Percentiles rank a stretch among this genome's conserved stretches.
phyloP scores from a whole-genome alignment of 2,113 vertebrate genomes.

The Bothrops jararaca region DNA sequence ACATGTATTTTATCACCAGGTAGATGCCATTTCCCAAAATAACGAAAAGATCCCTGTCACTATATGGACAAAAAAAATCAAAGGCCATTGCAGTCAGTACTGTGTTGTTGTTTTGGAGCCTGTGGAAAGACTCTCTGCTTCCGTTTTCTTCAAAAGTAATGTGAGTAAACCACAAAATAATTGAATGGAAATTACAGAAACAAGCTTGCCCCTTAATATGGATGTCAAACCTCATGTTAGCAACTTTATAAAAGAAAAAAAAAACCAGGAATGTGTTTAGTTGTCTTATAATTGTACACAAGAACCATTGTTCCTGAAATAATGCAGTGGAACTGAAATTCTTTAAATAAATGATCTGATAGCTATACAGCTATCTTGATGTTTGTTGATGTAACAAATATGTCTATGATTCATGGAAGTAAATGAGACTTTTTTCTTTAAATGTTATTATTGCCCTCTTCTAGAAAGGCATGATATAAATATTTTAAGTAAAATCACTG shows the following conservation, averaged over 20 bases:
- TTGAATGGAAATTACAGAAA: not conserved
- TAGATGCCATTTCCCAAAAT: conserved; percentile 72
- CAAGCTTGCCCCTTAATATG: not conserved
- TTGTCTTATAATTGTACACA: not conserved
- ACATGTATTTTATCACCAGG: conserved; percentile 61
- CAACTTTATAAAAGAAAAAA: not conserved
- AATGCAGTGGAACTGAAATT: not conserved
- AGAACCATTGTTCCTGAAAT: not conserved
- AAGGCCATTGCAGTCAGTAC: conserved; percentile 53
- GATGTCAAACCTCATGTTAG: not conserved
- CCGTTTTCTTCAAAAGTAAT: conserved; percentile 75
- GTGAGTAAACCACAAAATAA: conserved; percentile 67
- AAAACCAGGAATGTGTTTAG: not conserved
- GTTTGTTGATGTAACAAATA: not conserved
- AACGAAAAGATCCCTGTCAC: conserved; percentile 78
- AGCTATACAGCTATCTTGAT: not conserved
- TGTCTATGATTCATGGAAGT: not conserved
- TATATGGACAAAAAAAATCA: conserved; percentile 72
- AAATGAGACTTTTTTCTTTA: not conserved
- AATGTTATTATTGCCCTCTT: not conserved
- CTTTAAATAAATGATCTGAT: not conserved
- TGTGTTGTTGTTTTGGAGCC: conserved; percentile 81
- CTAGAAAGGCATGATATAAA: not conserved
- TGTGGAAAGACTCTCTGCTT: conserved; percentile 81
- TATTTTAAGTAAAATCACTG: not conserved